Base-by-base conservation (phyloP, 2,113 vertebrate species). In the Zosterops japonicus region DNA sequence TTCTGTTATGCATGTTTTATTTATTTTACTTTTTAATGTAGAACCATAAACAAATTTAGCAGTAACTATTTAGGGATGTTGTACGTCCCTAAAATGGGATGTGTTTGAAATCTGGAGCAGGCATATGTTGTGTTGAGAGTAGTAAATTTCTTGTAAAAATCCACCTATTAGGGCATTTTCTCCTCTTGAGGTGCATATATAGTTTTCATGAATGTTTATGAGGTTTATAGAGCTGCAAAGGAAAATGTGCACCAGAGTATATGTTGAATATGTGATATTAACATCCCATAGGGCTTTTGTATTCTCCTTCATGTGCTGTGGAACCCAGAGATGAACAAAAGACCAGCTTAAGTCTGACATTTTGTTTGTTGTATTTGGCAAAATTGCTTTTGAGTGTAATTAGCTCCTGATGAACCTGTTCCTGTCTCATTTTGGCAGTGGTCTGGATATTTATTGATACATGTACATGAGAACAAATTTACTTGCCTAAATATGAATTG, bases 101-200 rank as follows among this genome's bases (percentile, higher is more conserved):
- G 11, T 60, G 57, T 87, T 81, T 71, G 60, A 95, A 95, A 57
- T 65, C 46, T 68, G 50, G 49, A 85, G 92, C 65, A 93, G 80
- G 74, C 69, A 59, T 89, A 46, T 61, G 55, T 55, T 87, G 53
- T 94, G 74, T 69, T 71, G 89, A 83, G 91, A 91, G 56, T 76
- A 96, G 74, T 70, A 89, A 93, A 91, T 86, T 83, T 85, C 77
- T 90, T 86, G 83, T 93, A 95, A 95, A 95, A 94, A 95, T 79
- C 84, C 90, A 49, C 94, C 68, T 68, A 93, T 78, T 5, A 18
- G 78, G 70, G 74, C 29, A 41, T 89, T 83, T 83, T 91, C 44
- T 91, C 56, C 88, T 96, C 81, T 41, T 64, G 94, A 93, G 74
- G 83, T 86, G 39, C 80, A 92, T 76, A 87, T 72, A 15, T 8